Evolutionary conservation across 2,113 vertebrate genomes (phyloP), one percentile per base, ranked within the genome.

Genomic region (Hemicordylus capensis): DNA sequence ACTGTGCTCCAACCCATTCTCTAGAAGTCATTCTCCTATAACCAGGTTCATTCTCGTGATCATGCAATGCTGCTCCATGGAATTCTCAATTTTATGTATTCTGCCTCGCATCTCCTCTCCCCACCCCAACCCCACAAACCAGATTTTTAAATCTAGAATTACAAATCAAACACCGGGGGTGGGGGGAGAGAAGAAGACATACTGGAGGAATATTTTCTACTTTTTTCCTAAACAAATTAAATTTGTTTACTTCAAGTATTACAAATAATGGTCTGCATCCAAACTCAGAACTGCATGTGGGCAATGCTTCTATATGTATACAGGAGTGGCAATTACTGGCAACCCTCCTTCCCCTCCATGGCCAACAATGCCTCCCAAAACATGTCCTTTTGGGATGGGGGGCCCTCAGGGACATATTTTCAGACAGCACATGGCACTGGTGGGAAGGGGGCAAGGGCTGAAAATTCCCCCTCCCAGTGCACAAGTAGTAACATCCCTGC

Each of bases 401-500:
- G n/a, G n/a, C n/a, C n/a, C n/a, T n/a, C n/a, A n/a, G n/a, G n/a
- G n/a, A n/a, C n/a, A n/a, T n/a, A n/a, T n/a, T n/a, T n/a, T n/a
- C 39, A 72, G 0, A 78, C 79, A 73, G 80, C 77, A 78, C 80
- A 89, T 37, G n/a, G n/a, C n/a, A n/a, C n/a, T n/a, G n/a, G n/a
- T n/a, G n/a, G n/a, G n/a, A n/a, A n/a, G n/a, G n/a, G n/a, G n/a
- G n/a, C n/a, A n/a, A n/a, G n/a, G n/a, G n/a, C n/a, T n/a, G n/a
- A n/a, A n/a, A n/a, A n/a, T n/a, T n/a, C n/a, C n/a, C n/a, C n/a
- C n/a, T n/a, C n/a, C n/a, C n/a, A n/a, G n/a, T n/a, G n/a, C n/a
- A n/a, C n/a, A n/a, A n/a, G n/a, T n/a, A n/a, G n/a, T n/a, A n/a
- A n/a, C n/a, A n/a, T n/a, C n/a, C n/a, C n/a, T n/a, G n/a, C n/a